These are phyloP conservation scores for Pantherophis alleghaniensis DNA, from an alignment of 2,797 vertebrate species.

Conservation along the genomic window DNA sequence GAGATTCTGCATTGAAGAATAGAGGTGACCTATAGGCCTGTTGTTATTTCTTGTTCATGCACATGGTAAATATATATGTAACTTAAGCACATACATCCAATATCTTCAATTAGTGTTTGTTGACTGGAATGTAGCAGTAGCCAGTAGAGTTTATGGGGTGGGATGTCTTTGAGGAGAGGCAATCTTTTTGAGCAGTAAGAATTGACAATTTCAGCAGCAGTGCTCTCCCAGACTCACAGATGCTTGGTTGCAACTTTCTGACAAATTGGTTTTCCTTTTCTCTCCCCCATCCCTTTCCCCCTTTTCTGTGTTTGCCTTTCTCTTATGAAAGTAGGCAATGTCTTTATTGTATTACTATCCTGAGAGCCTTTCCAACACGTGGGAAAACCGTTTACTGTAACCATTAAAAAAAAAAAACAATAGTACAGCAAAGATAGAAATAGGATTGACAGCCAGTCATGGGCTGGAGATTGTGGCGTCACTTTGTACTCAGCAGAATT, in stretches of 20 bases:
- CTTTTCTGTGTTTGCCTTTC: background rate
- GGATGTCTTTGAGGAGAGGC: background rate
- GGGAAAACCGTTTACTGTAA: background rate
- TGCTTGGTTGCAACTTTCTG: background rate
- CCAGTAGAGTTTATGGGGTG: background rate
- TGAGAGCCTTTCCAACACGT: background rate
- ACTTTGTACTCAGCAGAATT: background rate
- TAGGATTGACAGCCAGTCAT: background rate
- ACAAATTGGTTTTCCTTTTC: background rate
- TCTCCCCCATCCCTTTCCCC: background rate
- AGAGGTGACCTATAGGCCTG: too few relatives aligned
- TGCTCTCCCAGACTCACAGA: background rate
- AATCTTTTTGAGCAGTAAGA: background rate
- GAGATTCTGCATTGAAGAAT: background rate
- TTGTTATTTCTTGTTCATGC: background rate
- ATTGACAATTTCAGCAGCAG: background rate
- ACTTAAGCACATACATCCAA: background rate
- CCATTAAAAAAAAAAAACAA: background rate
- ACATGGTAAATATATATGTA: background rate
- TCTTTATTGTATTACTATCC: background rate
- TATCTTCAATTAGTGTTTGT: background rate
- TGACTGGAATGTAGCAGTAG: background rate
- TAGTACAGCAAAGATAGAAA: background rate
- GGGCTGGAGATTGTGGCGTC: background rate
- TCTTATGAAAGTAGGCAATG: background rate